phyloP scores from a whole-genome alignment of 2,888 invertebrate genomes.

The Drosophila pseudotakahashii region DNA sequence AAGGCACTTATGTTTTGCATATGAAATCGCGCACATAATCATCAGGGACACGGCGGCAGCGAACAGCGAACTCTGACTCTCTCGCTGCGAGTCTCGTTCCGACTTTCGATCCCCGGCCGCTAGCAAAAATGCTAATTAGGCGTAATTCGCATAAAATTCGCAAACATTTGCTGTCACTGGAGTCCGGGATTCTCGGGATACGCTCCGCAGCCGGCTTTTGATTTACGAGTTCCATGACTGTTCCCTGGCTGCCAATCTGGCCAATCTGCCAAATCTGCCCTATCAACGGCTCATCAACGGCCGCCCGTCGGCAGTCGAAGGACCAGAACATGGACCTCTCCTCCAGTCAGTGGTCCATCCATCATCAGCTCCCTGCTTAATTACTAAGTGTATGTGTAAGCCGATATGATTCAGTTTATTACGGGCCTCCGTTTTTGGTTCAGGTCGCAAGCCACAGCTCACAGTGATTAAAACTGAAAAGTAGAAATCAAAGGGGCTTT shows the following conservation, averaged over 20 bases:
- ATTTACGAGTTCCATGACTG: slow-evolving; percentile 61
- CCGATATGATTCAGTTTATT: slow-evolving; percentile 65
- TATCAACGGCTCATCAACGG: slow-evolving; percentile 68
- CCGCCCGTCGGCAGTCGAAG: neutral
- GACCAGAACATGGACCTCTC: neutral
- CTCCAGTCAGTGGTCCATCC: slow-evolving; percentile 70
- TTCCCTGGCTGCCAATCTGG: slow-evolving; percentile 3
- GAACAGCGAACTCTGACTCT: slow-evolving; percentile 23
- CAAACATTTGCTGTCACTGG: slow-evolving; percentile 72
- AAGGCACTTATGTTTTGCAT: slow-evolving; percentile 75
- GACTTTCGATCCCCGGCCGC: slow-evolving; percentile 33
- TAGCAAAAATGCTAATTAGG: slow-evolving; percentile 77
- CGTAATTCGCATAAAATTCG: slow-evolving; percentile 81
- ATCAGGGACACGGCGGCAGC: slow-evolving; percentile 39
- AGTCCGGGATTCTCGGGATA: slow-evolving; percentile 14
- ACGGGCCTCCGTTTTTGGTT: slow-evolving; percentile 43
- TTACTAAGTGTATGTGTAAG: slow-evolving; percentile 66
- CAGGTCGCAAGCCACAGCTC: slow-evolving; percentile 4
- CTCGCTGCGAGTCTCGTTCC: slow-evolving; percentile 9
- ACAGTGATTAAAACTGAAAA: neutral
- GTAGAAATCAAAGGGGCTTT: neutral
- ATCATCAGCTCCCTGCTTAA: slow-evolving; percentile 65
- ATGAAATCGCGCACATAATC: slow-evolving; percentile 77
- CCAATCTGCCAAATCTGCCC: slow-evolving; percentile 45
- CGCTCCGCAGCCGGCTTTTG: slow-evolving; percentile 52